Evolutionary conservation across 2,113 vertebrate genomes (phyloP).

Genomic region (Oenanthe melanoleuca): DNA sequence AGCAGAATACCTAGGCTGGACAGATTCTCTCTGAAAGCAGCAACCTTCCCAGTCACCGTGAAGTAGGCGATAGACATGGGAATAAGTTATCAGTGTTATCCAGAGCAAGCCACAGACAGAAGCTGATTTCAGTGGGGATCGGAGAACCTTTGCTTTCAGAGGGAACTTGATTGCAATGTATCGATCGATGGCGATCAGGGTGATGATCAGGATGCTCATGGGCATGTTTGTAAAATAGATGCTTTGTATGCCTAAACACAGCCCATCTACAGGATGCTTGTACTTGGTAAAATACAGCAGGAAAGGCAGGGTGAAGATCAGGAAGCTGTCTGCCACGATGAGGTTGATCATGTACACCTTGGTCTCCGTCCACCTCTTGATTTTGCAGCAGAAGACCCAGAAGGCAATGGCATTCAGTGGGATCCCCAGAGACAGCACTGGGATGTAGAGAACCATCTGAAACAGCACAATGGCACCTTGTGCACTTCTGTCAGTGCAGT

Average conservation of each 20-base stretch:
- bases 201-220: constrained; percentile 75
- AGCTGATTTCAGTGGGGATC: constrained; percentile 67
- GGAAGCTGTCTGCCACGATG: constrained; percentile 66
- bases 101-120: constrained; percentile 67
- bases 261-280: accelerated
- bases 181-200: constrained; percentile 74
- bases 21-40: constrained; percentile 24
- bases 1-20: accelerated
- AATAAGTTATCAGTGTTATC: background rate
- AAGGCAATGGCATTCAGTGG: constrained; percentile 70
- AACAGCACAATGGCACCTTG: accelerated
- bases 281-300: background rate
- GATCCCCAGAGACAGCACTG: constrained; percentile 53
- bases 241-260: constrained; percentile 48
- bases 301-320: constrained; percentile 75
- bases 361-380: constrained; percentile 75
- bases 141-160: constrained; percentile 63
- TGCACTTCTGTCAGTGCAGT: background rate
- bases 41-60: accelerated
- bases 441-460: background rate
- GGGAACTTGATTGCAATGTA: constrained; percentile 80
- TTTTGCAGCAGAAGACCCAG: constrained; percentile 72
- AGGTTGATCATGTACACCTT: constrained; percentile 79
- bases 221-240: constrained; percentile 76
- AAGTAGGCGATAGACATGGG: accelerated